Evolutionary conservation across 1,140 invertebrate species (phyloP).

Genomic region (Drosophila persimilis): DNA sequence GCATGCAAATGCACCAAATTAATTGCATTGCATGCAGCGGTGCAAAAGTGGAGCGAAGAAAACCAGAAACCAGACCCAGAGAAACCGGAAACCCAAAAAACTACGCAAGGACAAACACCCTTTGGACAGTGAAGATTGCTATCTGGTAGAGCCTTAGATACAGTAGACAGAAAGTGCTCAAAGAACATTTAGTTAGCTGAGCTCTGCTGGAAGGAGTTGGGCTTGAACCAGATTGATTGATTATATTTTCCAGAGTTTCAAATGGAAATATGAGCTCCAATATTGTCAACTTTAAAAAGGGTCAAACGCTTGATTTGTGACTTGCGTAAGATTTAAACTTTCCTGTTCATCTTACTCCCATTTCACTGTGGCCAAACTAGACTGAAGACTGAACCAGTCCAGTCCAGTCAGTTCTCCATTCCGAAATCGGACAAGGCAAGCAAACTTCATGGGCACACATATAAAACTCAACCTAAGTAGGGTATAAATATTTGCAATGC

Average conservation of each 20-base stretch:
- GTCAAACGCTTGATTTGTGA: too few relatives aligned
- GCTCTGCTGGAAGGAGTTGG: too few relatives aligned
- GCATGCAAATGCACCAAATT: constrained; percentile 68
- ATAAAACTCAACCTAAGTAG: constrained; percentile 53
- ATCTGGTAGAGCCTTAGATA: neutral
- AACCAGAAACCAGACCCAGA: neutral
- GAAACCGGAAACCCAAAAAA: constrained; percentile 20
- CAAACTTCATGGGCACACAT: constrained; percentile 40
- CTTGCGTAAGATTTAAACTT: too few relatives aligned
- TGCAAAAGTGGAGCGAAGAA: constrained; percentile 18
- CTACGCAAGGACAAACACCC: constrained; percentile 33
- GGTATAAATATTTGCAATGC: constrained; percentile 62
- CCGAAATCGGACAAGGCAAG: constrained; percentile 15
- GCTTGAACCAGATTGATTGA: too few relatives aligned
- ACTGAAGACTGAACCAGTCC: constrained; percentile 4
- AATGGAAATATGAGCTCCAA: neutral
- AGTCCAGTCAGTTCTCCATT: constrained; percentile 2
- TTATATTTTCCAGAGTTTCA: too few relatives aligned
- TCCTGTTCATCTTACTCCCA: neutral
- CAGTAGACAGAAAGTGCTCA: too few relatives aligned
- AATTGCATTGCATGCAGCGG: constrained; percentile 55
- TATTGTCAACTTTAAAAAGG: too few relatives aligned
- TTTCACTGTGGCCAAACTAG: constrained; percentile 10
- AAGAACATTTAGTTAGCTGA: too few relatives aligned
- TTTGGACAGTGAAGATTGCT: constrained; percentile 5